Evolutionary conservation across 1,140 invertebrate genomes (phyloP).

Genomic region (Trypoxylus dichotomus): DNA sequence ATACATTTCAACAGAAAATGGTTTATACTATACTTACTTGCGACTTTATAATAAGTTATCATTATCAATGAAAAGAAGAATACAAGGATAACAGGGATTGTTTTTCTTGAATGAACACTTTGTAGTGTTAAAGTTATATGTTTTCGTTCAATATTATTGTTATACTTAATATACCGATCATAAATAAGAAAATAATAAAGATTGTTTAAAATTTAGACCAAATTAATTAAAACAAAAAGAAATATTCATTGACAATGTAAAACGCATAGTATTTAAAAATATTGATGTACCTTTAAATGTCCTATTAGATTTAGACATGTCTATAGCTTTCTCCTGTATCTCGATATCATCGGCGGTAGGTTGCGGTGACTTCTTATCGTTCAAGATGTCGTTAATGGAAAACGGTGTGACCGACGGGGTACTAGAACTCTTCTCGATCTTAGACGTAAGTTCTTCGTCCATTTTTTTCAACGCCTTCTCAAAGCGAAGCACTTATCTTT

Average conservation of each 20-base stretch:
- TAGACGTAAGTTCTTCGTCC: background rate
- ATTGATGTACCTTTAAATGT: background rate
- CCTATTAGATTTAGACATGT: slow-evolving; percentile 22
- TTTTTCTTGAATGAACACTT: too few relatives aligned
- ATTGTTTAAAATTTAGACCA: too few relatives aligned
- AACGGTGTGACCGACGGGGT: slow-evolving; percentile 2
- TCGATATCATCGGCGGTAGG: background rate
- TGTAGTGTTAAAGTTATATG: too few relatives aligned
- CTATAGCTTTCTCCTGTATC: background rate
- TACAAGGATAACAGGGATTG: too few relatives aligned
- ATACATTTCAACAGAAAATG: too few relatives aligned
- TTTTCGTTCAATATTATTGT: too few relatives aligned
- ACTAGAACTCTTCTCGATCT: background rate
- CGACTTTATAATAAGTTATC: too few relatives aligned
- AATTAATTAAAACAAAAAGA: background rate
- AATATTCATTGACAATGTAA: background rate
- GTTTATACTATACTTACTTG: too few relatives aligned
- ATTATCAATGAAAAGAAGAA: too few relatives aligned
- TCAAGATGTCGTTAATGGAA: slow-evolving; percentile 27
- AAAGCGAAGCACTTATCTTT: background rate
- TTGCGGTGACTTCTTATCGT: background rate
- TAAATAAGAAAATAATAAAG: too few relatives aligned
- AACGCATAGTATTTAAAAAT: background rate
- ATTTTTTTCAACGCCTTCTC: background rate
- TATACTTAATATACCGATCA: too few relatives aligned